phyloP scores from a whole-genome alignment of 2,888 invertebrate genomes.

The Yponomeuta evonymella region DNA sequence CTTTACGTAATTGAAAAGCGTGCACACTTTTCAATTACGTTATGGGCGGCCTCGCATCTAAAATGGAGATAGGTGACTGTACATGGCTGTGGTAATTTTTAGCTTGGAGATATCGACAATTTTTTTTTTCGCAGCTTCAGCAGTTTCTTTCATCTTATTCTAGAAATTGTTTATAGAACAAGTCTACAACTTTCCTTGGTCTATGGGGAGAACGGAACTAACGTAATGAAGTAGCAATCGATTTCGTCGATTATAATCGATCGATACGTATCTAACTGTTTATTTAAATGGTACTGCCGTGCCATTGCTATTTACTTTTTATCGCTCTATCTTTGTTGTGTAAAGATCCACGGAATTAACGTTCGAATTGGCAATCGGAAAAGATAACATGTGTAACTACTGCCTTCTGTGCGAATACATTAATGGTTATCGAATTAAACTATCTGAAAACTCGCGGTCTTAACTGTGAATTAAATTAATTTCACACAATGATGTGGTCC shows the following conservation, averaged over 20 bases:
- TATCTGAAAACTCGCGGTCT: not conserved
- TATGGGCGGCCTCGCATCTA: too few species aligned
- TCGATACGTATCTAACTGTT: conserved; percentile 4
- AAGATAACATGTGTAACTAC: not conserved
- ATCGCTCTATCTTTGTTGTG: not conserved
- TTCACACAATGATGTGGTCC: too few species aligned
- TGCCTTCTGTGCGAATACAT: not conserved
- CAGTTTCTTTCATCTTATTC: too few species aligned
- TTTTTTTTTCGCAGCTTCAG: too few species aligned
- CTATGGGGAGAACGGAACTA: not conserved
- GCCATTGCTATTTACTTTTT: conserved; percentile 1
- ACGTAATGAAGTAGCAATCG: conserved; percentile 8
- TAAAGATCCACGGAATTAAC: not conserved
- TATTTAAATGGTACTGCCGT: not conserved
- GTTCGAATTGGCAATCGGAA: not conserved
- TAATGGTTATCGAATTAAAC: not conserved
- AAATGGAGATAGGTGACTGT: too few species aligned
- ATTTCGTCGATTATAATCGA: conserved; percentile 4
- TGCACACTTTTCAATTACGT: too few species aligned
- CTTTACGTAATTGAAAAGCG: too few species aligned
- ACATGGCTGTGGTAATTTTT: too few species aligned
- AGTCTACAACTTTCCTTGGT: not conserved
- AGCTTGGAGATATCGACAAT: too few species aligned
- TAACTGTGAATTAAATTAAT: too few species aligned
- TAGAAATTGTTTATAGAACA: too few species aligned